These are phyloP conservation scores for Oreochromis tanganicae DNA, from an alignment of 2,113 vertebrate species.

Conservation along the genomic window DNA sequence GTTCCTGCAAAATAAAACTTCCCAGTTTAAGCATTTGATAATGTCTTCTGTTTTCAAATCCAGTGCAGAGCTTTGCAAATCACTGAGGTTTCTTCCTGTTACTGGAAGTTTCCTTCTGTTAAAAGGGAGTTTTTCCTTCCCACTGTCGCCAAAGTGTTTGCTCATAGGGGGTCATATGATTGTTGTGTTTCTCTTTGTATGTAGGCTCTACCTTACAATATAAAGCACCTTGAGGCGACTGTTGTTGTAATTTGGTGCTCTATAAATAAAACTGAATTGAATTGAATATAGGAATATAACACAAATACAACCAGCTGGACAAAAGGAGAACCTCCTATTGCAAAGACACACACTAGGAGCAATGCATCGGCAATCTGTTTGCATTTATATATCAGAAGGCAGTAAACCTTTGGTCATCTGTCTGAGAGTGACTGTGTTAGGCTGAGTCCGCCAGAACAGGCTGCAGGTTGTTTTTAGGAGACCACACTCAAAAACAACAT, in stretches of 20 bases:
- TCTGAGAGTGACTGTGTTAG: background rate
- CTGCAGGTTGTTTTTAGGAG: background rate
- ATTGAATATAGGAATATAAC: background rate
- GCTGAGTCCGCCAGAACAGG: background rate
- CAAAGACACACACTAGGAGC: background rate
- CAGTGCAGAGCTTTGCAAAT: background rate
- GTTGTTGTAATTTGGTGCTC: no score
- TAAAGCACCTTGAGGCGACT: no score
- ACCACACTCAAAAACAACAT: background rate
- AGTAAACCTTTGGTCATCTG: background rate
- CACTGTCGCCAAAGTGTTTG: no score
- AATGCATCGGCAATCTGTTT: background rate
- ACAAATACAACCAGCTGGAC: background rate
- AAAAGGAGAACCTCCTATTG: background rate
- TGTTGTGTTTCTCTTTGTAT: no score
- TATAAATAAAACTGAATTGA: no score
- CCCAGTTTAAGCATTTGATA: background rate
- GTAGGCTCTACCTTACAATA: no score
- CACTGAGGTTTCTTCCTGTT: background rate
- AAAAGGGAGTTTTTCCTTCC: no score
- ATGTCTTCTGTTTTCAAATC: background rate
- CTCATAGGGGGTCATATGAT: no score
- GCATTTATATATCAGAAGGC: background rate
- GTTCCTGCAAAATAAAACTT: background rate
- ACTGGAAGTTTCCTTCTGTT: no score